Percentiles rank a stretch among this genome's conserved stretches.
These are phyloP conservation scores for Andrena dorsata DNA, from an alignment of 2,888 invertebrate species.

Conservation along the genomic window DNA sequence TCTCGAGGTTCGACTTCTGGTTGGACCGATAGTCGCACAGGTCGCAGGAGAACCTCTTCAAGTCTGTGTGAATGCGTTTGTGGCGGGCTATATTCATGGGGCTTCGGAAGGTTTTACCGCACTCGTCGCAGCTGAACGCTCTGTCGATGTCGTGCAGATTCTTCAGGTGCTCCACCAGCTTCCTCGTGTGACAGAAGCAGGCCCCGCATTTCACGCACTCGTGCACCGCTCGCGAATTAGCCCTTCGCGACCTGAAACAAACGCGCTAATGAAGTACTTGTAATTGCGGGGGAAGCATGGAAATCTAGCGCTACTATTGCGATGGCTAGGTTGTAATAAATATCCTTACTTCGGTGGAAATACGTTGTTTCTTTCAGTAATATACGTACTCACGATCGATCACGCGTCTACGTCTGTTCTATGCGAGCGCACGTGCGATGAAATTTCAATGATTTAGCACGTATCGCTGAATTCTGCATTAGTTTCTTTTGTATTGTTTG, in stretches of 20 bases:
- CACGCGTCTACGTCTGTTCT: neutral
- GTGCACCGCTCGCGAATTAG: conserved; percentile 72
- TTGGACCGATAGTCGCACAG: conserved; percentile 77
- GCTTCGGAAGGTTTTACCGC: conserved; percentile 76
- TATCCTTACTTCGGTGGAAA: neutral
- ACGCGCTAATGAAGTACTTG: conserved; percentile 17
- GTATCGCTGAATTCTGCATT: too few species aligned
- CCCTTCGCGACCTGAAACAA: conserved; percentile 74
- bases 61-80: conserved; percentile 79
- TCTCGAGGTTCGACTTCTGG: conserved; percentile 79
- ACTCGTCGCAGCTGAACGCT: conserved; percentile 79
- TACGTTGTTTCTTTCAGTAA: neutral
- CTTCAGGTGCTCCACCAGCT: conserved; percentile 82
- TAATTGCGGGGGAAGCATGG: too few species aligned
- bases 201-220: conserved; percentile 79
- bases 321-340: neutral
- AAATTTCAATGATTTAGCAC: neutral
- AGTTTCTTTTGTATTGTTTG: too few species aligned
- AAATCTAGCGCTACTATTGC: neutral
- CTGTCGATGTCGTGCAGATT: conserved; percentile 78
- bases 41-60: conserved; percentile 76
- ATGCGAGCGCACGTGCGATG: neutral
- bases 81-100: conserved; percentile 80
- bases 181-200: conserved; percentile 79
- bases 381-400: conserved; percentile 31